Percentiles rank a stretch among this genome's conserved stretches.
These are phyloP conservation scores for Podarcis raffonei DNA, from an alignment of 2,113 vertebrate genomes.

Conservation along the genomic window DNA sequence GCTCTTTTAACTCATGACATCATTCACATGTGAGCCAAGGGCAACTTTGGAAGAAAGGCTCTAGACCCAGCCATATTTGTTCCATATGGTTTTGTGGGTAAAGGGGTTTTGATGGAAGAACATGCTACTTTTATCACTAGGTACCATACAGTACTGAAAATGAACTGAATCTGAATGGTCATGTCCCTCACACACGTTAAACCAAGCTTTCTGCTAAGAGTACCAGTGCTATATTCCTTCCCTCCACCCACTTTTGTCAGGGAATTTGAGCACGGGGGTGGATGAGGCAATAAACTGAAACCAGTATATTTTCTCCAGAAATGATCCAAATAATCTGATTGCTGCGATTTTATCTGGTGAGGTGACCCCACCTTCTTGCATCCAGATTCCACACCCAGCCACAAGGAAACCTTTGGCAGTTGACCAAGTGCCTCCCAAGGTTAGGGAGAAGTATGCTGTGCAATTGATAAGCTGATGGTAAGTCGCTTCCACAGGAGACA, in stretches of 20 bases:
- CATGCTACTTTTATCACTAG: neutral
- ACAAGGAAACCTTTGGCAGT: no score
- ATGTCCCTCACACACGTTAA: neutral
- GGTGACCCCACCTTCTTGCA: neutral
- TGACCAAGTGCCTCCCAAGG: no score
- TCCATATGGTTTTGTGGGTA: neutral
- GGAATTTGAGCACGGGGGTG: neutral
- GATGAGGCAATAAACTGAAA: neutral
- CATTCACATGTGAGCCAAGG: neutral
- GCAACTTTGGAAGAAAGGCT: neutral
- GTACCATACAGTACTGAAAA: neutral
- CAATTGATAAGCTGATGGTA: no score
- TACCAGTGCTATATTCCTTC: neutral
- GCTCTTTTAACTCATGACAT: neutral
- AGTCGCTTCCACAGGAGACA: no score
- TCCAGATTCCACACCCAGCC: neutral
- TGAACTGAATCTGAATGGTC: neutral
- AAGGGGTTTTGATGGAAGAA: neutral
- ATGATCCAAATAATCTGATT: neutral
- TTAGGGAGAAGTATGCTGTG: no score
- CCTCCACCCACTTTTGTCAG: neutral
- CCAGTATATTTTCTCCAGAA: neutral
- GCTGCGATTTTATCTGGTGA: no score
- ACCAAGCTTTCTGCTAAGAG: neutral
- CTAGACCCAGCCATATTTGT: neutral